Evolutionary conservation across 2,888 invertebrate species (phyloP).

Genomic region (Lottia gigantea): DNA sequence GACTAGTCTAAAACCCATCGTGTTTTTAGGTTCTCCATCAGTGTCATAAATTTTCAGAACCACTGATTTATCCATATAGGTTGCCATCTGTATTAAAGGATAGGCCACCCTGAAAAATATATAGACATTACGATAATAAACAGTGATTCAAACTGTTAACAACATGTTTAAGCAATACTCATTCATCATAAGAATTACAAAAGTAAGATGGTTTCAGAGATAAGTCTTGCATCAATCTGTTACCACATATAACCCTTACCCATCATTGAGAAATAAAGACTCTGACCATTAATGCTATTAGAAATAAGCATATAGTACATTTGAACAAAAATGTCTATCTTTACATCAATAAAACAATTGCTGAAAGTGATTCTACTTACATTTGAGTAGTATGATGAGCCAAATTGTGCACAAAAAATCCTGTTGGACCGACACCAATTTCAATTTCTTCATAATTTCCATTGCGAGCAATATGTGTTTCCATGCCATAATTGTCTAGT

Average conservation of each 20-base stretch:
- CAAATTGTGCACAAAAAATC: conserved; percentile 71
- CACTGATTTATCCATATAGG: conserved; percentile 58
- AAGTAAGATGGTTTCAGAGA: no score
- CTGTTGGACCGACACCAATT: conserved; percentile 86
- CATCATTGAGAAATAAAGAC: no score
- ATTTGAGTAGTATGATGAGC: conserved; percentile 44
- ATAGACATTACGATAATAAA: no score
- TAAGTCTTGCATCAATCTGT: no score
- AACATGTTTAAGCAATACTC: no score
- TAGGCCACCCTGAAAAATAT: conserved; percentile 59
- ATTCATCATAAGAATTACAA: no score
- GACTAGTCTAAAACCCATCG: conserved; percentile 75
- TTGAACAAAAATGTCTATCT: not conserved
- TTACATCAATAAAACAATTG: not conserved
- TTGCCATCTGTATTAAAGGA: conserved; percentile 62
- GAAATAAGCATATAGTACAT: no score
- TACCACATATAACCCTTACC: no score
- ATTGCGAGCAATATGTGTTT: conserved; percentile 76
- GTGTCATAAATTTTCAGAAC: conserved; percentile 58
- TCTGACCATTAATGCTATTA: no score
- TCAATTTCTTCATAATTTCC: conserved; percentile 49
- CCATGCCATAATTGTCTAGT: conserved; percentile 85
- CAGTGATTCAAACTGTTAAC: no score
- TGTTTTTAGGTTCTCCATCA: conserved; percentile 70
- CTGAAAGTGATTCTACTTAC: conserved; percentile 32